Evolutionary conservation across 2,113 vertebrate genomes (phyloP).

Genomic region (Syngnathus floridae): DNA sequence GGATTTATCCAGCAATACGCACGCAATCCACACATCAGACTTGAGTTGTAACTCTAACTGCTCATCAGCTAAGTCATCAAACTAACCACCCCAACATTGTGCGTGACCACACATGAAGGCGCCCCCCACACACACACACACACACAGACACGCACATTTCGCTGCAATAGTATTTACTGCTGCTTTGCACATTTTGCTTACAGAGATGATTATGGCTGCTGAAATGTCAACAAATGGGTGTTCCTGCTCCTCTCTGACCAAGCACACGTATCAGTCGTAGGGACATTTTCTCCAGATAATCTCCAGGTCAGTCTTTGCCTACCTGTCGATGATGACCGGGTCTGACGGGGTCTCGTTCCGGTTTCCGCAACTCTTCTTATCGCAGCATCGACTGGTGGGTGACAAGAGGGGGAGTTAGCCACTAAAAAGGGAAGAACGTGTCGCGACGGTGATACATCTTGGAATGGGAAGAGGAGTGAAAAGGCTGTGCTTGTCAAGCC

Average conservation of each 20-base stretch:
- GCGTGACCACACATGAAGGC: conserved; percentile 51
- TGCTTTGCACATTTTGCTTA: conserved; percentile 39
- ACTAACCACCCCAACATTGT: conserved; percentile 47
- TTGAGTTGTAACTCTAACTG: conserved; percentile 35
- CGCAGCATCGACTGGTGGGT: conserved; percentile 89
- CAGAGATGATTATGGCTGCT: conserved; percentile 25
- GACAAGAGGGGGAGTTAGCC: conserved; percentile 31
- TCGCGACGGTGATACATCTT: conserved; percentile 25
- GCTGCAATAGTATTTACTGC: conserved; percentile 38
- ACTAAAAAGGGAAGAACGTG: conserved; percentile 29
- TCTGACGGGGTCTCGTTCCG: conserved; percentile 99
- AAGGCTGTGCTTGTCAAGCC: conserved; percentile 22
- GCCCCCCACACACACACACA: conserved; percentile 38
- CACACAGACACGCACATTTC: conserved; percentile 20
- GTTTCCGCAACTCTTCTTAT: conserved; percentile 99
- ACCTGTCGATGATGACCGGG: conserved; percentile 99
- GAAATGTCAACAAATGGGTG: conserved; percentile 36
- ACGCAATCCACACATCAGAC: conserved; percentile 14
- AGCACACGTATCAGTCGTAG: conserved; percentile 9
- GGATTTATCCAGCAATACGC: conserved; percentile 28
- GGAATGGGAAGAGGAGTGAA: conserved; percentile 22
- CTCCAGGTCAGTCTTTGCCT: conserved; percentile 61
- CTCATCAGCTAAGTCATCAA: conserved; percentile 55
- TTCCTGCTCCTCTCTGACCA: conserved; percentile 12
- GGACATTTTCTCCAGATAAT: conserved; percentile 21